Base-by-base conservation (phyloP, 2,888 invertebrate genomes). In the Netelia fuscicornis region DNA sequence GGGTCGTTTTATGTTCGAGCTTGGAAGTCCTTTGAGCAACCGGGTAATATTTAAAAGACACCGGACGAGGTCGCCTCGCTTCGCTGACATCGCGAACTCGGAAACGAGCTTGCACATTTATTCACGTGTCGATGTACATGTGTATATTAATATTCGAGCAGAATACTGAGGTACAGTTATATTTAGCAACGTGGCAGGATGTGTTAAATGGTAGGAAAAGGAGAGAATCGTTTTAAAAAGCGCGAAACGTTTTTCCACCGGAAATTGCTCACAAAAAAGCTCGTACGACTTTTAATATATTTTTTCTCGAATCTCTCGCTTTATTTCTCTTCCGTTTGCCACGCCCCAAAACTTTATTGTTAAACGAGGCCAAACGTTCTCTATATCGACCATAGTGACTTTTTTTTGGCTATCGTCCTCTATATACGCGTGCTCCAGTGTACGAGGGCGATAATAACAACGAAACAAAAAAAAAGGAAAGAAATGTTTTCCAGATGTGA, bases 401-500 rank as follows among this genome's bases (percentile, higher is more conserved):
- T 68, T 64, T 64, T 65, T 68, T 56, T 56, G 37, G 25, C 37
- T 68, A 37, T 17, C 17, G 3, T n/a, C 44, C 30, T 20, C 25
- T 52, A 23, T 30, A 30, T 17, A 17, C 11, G 10, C 30, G 30
- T 56, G 23, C 17, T 25, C 64, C 17, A 23, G 64, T n/a, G 58
- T 56, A 75, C 52, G 64, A 86, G 56, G 78, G 78, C 70, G 83
- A 85, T 70, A 78, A 83, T 77, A 81, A 84, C 70, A 78, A 72
- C 60, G 65, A 75, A 68, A 75, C 44, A 30, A 11, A 54, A 77
- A 67, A 77, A 68, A 77, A 75, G 25, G 58, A 20, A 44, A 71
- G 54, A 76, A 86, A 82, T 86, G 60, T 62, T 82, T 85, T 75
- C 60, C 89, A 89, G 89, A 90, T 88, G 90, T 91, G 91, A 92